A percentile compares a stretch with the other conserved stretches of the same genome.
phyloP scores from a whole-genome alignment of 2,113 vertebrate genomes.

The Platanista minor region DNA sequence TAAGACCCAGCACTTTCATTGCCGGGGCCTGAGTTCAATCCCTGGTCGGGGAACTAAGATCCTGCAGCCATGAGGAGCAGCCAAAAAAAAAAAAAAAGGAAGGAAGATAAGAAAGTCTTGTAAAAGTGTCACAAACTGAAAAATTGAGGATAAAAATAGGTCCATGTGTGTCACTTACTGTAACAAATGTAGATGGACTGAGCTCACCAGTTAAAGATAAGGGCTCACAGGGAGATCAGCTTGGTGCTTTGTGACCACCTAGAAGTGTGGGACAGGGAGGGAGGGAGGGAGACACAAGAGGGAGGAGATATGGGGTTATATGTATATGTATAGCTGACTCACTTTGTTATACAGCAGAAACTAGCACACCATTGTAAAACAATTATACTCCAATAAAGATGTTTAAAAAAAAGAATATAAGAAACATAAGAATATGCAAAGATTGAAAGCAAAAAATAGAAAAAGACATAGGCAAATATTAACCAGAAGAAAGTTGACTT shows the following conservation, averaged over 20 bases:
- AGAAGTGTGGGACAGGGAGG: no score
- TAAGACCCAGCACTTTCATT: background rate
- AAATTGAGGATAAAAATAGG: constrained; percentile 26
- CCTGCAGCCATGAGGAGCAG: background rate
- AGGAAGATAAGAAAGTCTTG: background rate
- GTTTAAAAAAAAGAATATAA: no score
- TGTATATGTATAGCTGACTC: no score
- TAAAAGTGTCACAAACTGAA: background rate
- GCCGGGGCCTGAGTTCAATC: background rate
- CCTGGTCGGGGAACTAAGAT: background rate
- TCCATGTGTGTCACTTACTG: background rate
- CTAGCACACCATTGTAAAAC: no score
- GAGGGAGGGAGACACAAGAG: no score
- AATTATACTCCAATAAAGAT: no score
- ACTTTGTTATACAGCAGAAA: no score
- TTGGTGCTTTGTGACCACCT: no score
- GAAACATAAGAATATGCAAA: constrained; percentile 22
- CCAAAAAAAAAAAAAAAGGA: background rate
- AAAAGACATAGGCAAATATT: background rate
- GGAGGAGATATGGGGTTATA: no score
- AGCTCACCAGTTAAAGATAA: background rate
- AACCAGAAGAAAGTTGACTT: background rate
- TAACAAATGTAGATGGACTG: background rate
- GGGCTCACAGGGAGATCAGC: background rate
- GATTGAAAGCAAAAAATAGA: background rate